Evolutionary conservation across 53 echinoderm and acorn worm genomes (phyloP).

Genomic region (Mesocentrotus franciscanus): DNA sequence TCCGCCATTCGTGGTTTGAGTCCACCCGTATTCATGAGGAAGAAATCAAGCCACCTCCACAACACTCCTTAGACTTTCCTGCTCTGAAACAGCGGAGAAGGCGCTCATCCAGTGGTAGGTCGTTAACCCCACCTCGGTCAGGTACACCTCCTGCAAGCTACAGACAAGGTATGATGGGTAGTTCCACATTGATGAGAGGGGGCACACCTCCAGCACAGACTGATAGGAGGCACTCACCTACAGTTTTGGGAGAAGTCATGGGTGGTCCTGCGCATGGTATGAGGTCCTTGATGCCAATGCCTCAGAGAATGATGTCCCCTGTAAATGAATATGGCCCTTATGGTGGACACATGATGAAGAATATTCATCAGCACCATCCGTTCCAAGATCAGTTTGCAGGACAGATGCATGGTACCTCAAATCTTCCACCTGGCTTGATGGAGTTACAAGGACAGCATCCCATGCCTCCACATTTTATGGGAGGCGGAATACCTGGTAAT

Average conservation of each 20-base stretch:
- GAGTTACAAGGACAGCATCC: slow-evolving; percentile 59
- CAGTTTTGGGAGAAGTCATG: slow-evolving; percentile 64
- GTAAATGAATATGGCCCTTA: slow-evolving; percentile 57
- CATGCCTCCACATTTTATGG: slow-evolving; percentile 52
- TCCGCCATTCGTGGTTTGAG: slow-evolving; percentile 65
- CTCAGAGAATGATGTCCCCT: slow-evolving; percentile 58
- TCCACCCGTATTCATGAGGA: slow-evolving; percentile 67
- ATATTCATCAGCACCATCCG: slow-evolving; percentile 48
- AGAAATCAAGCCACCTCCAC: slow-evolving; percentile 62
- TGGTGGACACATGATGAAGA: slow-evolving; percentile 56
- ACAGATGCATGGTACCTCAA: slow-evolving; percentile 42
- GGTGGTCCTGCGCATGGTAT: slow-evolving; percentile 41
- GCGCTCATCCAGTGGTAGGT: slow-evolving; percentile 65
- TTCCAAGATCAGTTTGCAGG: slow-evolving; percentile 49
- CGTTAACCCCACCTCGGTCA: slow-evolving; percentile 58
- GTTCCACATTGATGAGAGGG: slow-evolving; percentile 46
- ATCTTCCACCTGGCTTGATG: slow-evolving; percentile 62
- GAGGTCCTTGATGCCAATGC: slow-evolving; percentile 49
- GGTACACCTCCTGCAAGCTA: slow-evolving; percentile 61
- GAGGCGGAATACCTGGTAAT: slow-evolving; percentile 43
- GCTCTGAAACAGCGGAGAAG: slow-evolving; percentile 59
- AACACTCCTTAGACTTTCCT: slow-evolving; percentile 60
- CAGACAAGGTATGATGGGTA: slow-evolving; percentile 50
- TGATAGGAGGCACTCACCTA: slow-evolving; percentile 63
- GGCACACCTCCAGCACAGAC: slow-evolving; percentile 65